A percentile compares a stretch with the other conserved stretches of the same genome.
These are phyloP conservation scores for Myopa testacea DNA, from an alignment of 2,888 invertebrate species.

Conservation along the genomic window DNA sequence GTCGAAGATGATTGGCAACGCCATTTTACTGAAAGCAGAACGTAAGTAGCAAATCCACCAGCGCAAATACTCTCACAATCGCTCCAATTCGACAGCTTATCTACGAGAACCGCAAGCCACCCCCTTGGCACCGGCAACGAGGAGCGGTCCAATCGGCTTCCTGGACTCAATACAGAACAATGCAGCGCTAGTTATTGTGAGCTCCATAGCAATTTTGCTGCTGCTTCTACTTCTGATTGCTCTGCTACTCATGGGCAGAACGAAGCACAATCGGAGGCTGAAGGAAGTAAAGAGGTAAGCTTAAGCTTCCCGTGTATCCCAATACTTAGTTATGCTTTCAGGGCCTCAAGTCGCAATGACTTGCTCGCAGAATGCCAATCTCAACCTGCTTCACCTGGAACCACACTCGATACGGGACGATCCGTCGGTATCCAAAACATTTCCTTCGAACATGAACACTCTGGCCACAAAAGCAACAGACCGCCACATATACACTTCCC, in stretches of 20 bases:
- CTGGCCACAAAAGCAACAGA: conserved; percentile 31
- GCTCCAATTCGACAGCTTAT: conserved; percentile 58
- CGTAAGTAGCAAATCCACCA: conserved; percentile 74
- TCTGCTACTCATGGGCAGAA: conserved; percentile 63
- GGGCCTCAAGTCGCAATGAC: conserved; percentile 63
- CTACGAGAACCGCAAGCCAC: conserved; percentile 67
- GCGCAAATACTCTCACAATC: background rate
- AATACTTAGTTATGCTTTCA: conserved; percentile 40
- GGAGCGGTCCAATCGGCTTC: conserved; percentile 59
- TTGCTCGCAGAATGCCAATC: conserved; percentile 61
- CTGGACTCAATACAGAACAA: conserved; percentile 63
- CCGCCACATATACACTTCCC: conserved; percentile 58
- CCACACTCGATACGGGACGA: conserved; percentile 52
- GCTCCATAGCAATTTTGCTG: conserved; percentile 62
- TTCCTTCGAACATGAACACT: conserved; percentile 59
- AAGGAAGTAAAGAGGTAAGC: conserved; percentile 60
- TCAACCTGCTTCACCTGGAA: conserved; percentile 56
- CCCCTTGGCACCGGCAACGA: conserved; percentile 66
- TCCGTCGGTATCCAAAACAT: conserved; percentile 63
- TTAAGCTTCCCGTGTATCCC: background rate
- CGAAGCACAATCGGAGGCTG: conserved; percentile 56
- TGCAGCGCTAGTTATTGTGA: conserved; percentile 62
- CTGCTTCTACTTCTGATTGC: conserved; percentile 62
- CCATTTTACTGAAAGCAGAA: conserved; percentile 85
- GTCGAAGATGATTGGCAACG: conserved; percentile 78